Base-by-base conservation (phyloP, 1,140 invertebrate species). In the Hirudo medicinalis region DNA sequence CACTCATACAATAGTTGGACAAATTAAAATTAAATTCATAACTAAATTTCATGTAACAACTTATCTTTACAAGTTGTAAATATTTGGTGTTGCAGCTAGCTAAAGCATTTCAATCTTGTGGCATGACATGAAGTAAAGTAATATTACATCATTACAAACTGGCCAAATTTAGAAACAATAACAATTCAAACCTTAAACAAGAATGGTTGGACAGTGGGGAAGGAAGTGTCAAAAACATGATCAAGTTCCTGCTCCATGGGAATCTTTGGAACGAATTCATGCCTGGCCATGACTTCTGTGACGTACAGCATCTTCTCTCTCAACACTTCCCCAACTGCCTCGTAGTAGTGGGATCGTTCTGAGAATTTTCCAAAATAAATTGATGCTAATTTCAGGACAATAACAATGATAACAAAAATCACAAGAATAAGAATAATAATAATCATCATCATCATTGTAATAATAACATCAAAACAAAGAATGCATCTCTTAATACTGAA, bases 261-360 rank as follows among this genome's bases (percentile, higher is more conserved):
- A 86, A 94, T 93, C 82, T 94, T 94, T 4, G 94, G 94, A 54
- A 96, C 86, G 82, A 94, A 97, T 77, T 97, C 91, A 80, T 94
- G 90, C 55, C 90, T 85, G 80, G 97, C 96, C 87, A 97, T 94
- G 5, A 92, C 88, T 81, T 96, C 91, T 0, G 92, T 91, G 76
- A 98, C 92, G 76, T 91, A 90, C 49, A 95, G 84, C 25, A 97
- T 89, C 80, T 94, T 95, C 75, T 97, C 94, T 40, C 91, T 88
- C 2, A 98, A 82, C 74, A 92, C 82, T 77, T 97, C 92, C 19
- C 92, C 91, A 53, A 97, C 88, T 80, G 89, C 91, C 80, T 95
- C 92, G 70, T 91, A 85, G 75, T 88, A 90, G 73, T 89, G 85
- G 80, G 92, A 90, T 74, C 92, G 84, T 77, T 95, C 92, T 86